Percentiles rank a stretch among this genome's conserved stretches.
Conservation (phyloP, 2,113 vertebrate genomes). For the Scatophagus argus region DNA sequence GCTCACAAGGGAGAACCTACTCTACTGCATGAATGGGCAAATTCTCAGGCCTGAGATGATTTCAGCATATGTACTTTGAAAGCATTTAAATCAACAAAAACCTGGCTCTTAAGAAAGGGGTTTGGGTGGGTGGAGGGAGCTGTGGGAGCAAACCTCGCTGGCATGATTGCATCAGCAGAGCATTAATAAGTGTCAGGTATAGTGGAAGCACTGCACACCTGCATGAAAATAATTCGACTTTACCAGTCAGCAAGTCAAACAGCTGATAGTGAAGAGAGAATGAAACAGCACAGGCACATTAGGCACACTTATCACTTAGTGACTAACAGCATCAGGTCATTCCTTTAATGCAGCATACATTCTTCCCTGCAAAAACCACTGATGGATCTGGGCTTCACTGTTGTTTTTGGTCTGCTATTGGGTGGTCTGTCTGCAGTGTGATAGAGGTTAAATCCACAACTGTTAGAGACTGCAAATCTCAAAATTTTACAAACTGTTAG, state of each 20-base stretch:
- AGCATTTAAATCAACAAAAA: background rate
- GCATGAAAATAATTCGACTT: background rate
- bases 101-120: too few species aligned
- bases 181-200: background rate
- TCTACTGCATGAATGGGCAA: background rate
- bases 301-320: too few species aligned
- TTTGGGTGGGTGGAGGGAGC: background rate
- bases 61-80: too few species aligned
- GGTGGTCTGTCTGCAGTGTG: conserved; percentile 16
- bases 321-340: too few species aligned
- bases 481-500: conserved; percentile 10
- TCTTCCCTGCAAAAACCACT: background rate
- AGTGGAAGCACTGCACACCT: background rate
- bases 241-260: background rate
- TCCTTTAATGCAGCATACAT: background rate
- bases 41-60: background rate
- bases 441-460: background rate
- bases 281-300: background rate
- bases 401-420: background rate
- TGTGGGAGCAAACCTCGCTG: background rate
- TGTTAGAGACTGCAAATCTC: background rate
- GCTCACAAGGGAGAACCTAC: too few species aligned
- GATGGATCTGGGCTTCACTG: background rate
- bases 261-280: background rate
- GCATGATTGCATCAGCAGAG: background rate